phyloP scores from a whole-genome alignment of 2,888 invertebrate species.

The Neelides folsomi region DNA sequence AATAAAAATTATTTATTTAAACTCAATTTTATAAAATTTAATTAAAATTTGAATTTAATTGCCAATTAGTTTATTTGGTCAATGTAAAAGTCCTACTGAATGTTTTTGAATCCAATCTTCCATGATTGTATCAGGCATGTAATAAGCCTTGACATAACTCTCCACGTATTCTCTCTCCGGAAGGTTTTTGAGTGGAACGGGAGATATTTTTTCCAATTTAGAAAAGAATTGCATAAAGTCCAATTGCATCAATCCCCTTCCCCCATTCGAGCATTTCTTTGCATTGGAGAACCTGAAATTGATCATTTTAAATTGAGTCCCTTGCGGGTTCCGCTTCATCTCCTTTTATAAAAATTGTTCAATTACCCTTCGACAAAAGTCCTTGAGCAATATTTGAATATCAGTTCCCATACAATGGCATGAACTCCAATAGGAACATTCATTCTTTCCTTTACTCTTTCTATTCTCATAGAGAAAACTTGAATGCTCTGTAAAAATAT shows the following conservation, averaged over 20 bases:
- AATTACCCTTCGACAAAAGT: slow-evolving; percentile 78
- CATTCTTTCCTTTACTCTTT: slow-evolving; percentile 55
- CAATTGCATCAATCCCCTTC: slow-evolving; percentile 91
- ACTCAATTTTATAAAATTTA: too few relatives aligned
- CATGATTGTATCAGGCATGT: slow-evolving; percentile 72
- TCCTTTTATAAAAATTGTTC: slow-evolving; percentile 8
- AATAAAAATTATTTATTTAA: too few relatives aligned
- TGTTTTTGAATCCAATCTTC: slow-evolving; percentile 80
- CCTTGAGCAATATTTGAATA: slow-evolving; percentile 70
- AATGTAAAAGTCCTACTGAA: slow-evolving; percentile 50
- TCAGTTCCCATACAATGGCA: slow-evolving; percentile 70
- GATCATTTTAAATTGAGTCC: not conserved
- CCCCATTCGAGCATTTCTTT: slow-evolving; percentile 89
- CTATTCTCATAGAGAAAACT: slow-evolving; percentile 62
- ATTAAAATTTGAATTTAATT: not conserved
- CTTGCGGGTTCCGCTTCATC: too few relatives aligned
- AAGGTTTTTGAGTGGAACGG: slow-evolving; percentile 54
- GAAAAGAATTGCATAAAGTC: slow-evolving; percentile 90
- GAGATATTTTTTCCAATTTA: slow-evolving; percentile 75
- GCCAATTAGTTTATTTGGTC: not conserved
- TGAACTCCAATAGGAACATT: slow-evolving; percentile 56
- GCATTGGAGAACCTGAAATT: slow-evolving; percentile 60
- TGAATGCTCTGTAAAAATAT: slow-evolving; percentile 48
- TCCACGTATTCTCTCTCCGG: slow-evolving; percentile 85
- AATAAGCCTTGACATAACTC: slow-evolving; percentile 89